phyloP scores from a whole-genome alignment of 2,797 vertebrate genomes.

The Sarcophilus harrisii region DNA sequence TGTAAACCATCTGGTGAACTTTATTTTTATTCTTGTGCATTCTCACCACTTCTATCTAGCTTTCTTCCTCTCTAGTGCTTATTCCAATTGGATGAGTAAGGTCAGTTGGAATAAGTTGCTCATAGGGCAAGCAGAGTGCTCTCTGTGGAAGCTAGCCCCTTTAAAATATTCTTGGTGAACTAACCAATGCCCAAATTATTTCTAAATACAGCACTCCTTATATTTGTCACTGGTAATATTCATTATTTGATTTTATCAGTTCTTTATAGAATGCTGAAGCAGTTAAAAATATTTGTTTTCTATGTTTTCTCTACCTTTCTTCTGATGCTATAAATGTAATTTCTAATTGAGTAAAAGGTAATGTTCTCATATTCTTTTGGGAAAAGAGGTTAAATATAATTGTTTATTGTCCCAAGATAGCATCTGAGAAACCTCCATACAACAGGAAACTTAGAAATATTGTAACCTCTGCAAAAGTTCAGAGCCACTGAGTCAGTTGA shows the following conservation, averaged over 20 bases:
- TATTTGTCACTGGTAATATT: not conserved
- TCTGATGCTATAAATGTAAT: slow-evolving; percentile 3
- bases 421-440: not conserved
- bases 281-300: not conserved
- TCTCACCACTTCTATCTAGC: slow-evolving; percentile 6
- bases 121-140: not conserved
- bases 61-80: slow-evolving; percentile 59
- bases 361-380: not conserved
- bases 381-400: not conserved
- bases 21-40: slow-evolving; percentile 41
- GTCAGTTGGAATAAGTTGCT: slow-evolving; percentile 39
- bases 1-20: slow-evolving; percentile 48
- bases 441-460: not conserved
- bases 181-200: not conserved
- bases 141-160: slow-evolving; percentile 14
- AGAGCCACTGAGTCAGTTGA: slow-evolving; percentile 18
- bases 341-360: not conserved
- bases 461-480: slow-evolving; percentile 3
- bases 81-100: slow-evolving; percentile 53
- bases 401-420: slow-evolving; percentile 11
- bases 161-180: not conserved
- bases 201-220: not conserved
- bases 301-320: not conserved
- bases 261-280: not conserved
- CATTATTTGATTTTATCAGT: not conserved